Evolutionary conservation across 2,113 vertebrate genomes (phyloP).

Genomic region (Philantomba maxwellii): DNA sequence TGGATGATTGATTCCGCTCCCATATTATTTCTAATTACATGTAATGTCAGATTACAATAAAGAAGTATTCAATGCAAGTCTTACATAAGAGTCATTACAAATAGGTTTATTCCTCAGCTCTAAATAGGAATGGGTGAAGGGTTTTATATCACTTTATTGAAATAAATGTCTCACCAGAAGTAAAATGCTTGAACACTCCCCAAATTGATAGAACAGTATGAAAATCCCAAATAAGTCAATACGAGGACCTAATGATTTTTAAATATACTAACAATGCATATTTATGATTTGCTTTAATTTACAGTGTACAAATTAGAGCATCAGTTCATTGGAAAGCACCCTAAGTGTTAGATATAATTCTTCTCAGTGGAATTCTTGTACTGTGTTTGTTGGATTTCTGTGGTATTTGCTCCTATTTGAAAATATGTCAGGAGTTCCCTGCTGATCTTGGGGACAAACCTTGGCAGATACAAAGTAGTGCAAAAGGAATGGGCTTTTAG

Average conservation of each 20-base stretch:
- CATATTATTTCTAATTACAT: constrained; percentile 75
- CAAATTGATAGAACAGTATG: background rate
- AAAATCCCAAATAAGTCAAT: background rate
- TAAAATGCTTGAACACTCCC: background rate
- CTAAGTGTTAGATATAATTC: background rate
- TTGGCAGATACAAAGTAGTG: background rate
- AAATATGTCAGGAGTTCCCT: background rate
- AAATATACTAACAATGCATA: background rate
- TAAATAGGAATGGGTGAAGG: constrained; percentile 38
- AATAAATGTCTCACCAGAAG: constrained; percentile 53
- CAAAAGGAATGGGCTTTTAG: background rate
- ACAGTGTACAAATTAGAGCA: background rate
- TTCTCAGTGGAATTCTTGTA: background rate
- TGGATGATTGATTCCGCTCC: constrained; percentile 75
- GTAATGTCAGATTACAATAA: constrained; percentile 61
- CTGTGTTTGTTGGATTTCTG: background rate
- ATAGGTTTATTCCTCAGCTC: constrained; percentile 57
- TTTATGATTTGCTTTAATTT: background rate
- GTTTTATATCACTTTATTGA: constrained; percentile 49
- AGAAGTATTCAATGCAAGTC: constrained; percentile 44
- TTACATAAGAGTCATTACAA: constrained; percentile 43
- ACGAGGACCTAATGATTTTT: background rate
- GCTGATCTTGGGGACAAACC: background rate
- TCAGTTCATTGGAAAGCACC: background rate
- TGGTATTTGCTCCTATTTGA: background rate